Evolutionary conservation across 2,113 vertebrate genomes (phyloP).

Genomic region (Xiphias gladius): DNA sequence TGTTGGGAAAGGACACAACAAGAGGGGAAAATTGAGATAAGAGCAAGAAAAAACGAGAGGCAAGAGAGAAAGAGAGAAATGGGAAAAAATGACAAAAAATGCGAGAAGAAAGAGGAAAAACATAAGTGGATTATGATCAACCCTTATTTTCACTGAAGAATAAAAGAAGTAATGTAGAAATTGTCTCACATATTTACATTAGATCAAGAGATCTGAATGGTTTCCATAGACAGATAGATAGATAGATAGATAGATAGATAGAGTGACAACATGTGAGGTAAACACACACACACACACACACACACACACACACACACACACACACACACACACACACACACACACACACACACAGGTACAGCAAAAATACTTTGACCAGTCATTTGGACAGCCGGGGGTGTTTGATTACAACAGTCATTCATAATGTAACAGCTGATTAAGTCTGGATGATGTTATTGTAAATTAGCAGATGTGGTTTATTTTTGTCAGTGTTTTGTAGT

Average conservation of each 20-base stretch:
- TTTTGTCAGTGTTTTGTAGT: slow-evolving; percentile 58
- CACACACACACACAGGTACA: slow-evolving; percentile 60
- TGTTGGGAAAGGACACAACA: slow-evolving; percentile 1
- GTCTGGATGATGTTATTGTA: slow-evolving; percentile 66
- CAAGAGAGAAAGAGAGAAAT: background rate
- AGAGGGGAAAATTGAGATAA: background rate
- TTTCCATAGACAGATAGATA: slow-evolving; percentile 30
- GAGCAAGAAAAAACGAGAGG: slow-evolving; percentile 16
- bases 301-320: slow-evolving; percentile 53
- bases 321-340: slow-evolving; percentile 57
- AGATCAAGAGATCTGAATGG: background rate
- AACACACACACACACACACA: slow-evolving; percentile 58
- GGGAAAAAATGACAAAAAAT: slow-evolving; percentile 10
- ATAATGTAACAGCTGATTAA: slow-evolving; percentile 59
- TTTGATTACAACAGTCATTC: slow-evolving; percentile 64
- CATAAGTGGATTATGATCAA: slow-evolving; percentile 8
- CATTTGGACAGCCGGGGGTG: slow-evolving; percentile 85
- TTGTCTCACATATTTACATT: background rate
- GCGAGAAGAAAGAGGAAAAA: slow-evolving; percentile 10
- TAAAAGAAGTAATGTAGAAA: background rate
- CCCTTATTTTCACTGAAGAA: background rate
- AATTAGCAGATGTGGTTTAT: slow-evolving; percentile 63
- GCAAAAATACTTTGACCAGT: slow-evolving; percentile 71
- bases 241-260: slow-evolving; percentile 36
- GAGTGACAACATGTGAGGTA: slow-evolving; percentile 1